These are phyloP conservation scores for Strigamia crassipes DNA, from an alignment of 2,888 invertebrate genomes.

Conservation along the genomic window DNA sequence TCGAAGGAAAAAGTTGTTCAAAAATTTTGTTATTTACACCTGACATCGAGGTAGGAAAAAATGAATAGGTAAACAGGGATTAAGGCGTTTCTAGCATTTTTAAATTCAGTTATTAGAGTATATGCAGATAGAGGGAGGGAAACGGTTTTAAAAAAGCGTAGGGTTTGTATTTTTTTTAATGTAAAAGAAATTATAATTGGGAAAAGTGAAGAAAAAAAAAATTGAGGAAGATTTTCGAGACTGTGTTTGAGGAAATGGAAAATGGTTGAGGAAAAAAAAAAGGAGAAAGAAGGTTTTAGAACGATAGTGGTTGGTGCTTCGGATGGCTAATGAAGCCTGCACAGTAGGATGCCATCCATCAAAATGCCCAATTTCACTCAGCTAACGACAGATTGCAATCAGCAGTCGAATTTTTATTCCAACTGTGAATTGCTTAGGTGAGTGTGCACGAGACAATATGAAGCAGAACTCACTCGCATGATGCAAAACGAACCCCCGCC, in stretches of 20 bases:
- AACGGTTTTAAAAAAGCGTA: too few species aligned
- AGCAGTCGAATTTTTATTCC: constrained; percentile 28
- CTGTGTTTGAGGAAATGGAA: constrained; percentile 10
- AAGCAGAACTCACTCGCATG: not conserved
- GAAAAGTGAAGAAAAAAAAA: constrained; percentile 23
- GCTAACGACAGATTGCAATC: constrained; percentile 34
- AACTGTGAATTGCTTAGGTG: constrained; percentile 27
- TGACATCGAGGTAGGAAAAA: too few species aligned
- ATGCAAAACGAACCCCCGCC: not conserved
- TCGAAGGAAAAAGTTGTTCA: too few species aligned
- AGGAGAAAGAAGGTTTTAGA: constrained; percentile 19
- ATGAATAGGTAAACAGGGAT: too few species aligned
- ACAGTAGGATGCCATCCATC: constrained; percentile 30
- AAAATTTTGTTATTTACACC: too few species aligned
- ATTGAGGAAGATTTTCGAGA: constrained; percentile 19
- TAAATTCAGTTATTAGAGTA: too few species aligned
- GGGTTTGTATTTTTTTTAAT: not conserved
- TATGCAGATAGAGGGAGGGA: too few species aligned
- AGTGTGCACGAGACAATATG: constrained; percentile 23
- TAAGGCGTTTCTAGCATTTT: too few species aligned
- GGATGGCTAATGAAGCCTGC: constrained; percentile 33
- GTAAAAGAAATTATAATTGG: not conserved
- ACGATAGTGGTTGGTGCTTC: constrained; percentile 25
- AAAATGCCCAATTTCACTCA: constrained; percentile 28
- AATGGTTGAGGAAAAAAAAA: constrained; percentile 23